These are phyloP conservation scores for Sebastes matsubarae DNA, from an alignment of 2,797 vertebrate genomes.

Conservation along the genomic window DNA sequence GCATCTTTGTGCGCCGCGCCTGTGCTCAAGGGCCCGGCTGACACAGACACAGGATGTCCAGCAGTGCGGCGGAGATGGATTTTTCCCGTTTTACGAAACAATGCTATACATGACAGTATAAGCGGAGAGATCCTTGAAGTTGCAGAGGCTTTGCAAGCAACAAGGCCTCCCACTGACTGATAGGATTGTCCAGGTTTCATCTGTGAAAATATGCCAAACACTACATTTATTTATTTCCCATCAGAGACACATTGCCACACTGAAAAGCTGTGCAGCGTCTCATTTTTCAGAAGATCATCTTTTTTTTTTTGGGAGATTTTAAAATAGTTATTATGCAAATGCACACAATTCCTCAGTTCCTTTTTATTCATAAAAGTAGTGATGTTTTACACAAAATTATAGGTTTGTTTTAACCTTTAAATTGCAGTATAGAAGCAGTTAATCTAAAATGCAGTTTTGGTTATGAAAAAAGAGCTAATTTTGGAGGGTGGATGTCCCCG, in stretches of 20 bases:
- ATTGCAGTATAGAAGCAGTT: conserved; percentile 17
- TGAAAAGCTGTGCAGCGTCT: not conserved
- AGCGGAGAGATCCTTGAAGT: conserved; percentile 28
- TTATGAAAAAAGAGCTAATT: conserved; percentile 43
- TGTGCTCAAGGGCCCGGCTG: not conserved
- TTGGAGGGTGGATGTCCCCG: conserved; percentile 54
- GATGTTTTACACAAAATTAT: not conserved
- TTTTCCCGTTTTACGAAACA: conserved; percentile 49
- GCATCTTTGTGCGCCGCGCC: conserved; percentile 11
- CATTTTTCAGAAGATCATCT: not conserved
- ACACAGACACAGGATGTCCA: conserved; percentile 36
- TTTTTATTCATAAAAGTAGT: conserved; percentile 2
- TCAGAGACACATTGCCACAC: not conserved
- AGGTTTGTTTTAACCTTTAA: conserved; percentile 22
- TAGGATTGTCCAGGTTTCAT: conserved; percentile 21
- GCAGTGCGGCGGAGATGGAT: conserved; percentile 45
- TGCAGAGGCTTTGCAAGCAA: conserved; percentile 8
- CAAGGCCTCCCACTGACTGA: conserved; percentile 39
- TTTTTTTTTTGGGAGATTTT: no score
- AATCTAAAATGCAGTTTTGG: conserved; percentile 4
- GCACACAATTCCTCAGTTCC: not conserved
- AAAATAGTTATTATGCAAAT: no score
- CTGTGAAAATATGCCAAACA: conserved; percentile 25
- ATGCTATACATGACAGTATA: conserved; percentile 22
- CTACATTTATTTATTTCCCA: conserved; percentile 15